Evolutionary conservation across 1,140 invertebrate genomes (phyloP), one percentile per base, ranked within the genome.

Genomic region (Gryon sp.): DNA sequence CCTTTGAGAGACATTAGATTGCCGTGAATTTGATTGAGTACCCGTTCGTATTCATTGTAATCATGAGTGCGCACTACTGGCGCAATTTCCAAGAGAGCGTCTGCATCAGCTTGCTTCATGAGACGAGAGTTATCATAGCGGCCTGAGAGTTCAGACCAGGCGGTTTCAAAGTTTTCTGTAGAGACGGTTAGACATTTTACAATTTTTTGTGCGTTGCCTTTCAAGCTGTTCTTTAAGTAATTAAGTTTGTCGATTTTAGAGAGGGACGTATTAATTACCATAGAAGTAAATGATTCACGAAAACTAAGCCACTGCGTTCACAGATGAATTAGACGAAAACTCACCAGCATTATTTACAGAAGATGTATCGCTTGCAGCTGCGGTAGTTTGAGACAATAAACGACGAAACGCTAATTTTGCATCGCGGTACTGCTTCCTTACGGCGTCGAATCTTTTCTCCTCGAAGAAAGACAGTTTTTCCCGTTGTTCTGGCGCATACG

Each of bases 221-320:
- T 52, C 48, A n/a, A n/a, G 5, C 7, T 16, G 7, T 41, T 24
- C n/a, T 28, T 50, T 2, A 63, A 15, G 15, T 63, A 50, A 45
- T 65, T 52, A 6, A 65, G 20, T 32, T 66, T 52, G 4, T 52
- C 38, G 1, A 24, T 9, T 45, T 53, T 53, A 4, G 48, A 53
- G 0, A 66, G n/a, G 2, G 14, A 3, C 0, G 62, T 43, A 20
- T 53, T 52, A 3, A 65, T 34, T 2, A 65, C 18, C 48, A 65
- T 53, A 1, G 60, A 65, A 4, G 3, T 2, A 12, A 65, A 65
- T 2, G 60, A 52, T 5, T 65, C 12, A 2, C 22, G 11, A 22
- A 43, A 65, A 4, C 34, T 30, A 1, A 65, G 7, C 60, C 60
- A 65, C n/a, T 65, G 22, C 24, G 34, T 16, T 22, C 30, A 38